Evolutionary conservation across 2,113 vertebrate species (phyloP), one percentile per base, ranked within the genome.

Genomic region (Ictalurus punctatus): DNA sequence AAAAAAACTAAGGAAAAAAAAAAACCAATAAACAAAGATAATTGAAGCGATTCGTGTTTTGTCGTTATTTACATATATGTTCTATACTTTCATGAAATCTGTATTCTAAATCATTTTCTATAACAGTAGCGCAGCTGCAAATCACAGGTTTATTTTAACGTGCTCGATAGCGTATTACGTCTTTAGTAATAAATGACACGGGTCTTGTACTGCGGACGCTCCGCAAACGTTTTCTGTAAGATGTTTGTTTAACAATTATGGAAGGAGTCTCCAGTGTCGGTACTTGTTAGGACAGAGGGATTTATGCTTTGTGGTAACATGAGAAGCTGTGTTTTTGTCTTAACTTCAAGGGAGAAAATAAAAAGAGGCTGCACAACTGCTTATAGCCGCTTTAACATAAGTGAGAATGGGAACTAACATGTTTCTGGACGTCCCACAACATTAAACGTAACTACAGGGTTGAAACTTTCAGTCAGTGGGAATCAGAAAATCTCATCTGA

Each of bases 1-100:
- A 90, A 90, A 92, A 89, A 89, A 13, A 40, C 56, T 58, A 58
- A 58, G 34, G 44, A 48, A 48, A 74, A 74, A 93, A 90, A 94
- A 95, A 95, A 88, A 93, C 94, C 94, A 92, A 91, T 85, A 92
- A 94, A 95, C 89, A 87, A 86, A 88, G 17, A 61, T 87, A 89
- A 89, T 73, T 69, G n/a, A 82, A 80, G 6, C 34, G 16, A 82
- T 34, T 58, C n/a, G 79, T 82, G 16, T 81, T 81, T n/a, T 19
- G 48, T 54, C 17, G 52, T 81, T 81, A 16, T 79, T 81, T 9
- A 44, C 21, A 76, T 13, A 76, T 13, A 2, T 30, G 8, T 30
- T 13, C n/a, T 30, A 16, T 58, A 58, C 16, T 58, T 58, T 58
- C 56, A 58, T 58, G 54, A 56, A 56, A 56, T 56, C 54, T 56